Conservation (phyloP, 2,888 invertebrate genomes). For the Acleris laterana region DNA sequence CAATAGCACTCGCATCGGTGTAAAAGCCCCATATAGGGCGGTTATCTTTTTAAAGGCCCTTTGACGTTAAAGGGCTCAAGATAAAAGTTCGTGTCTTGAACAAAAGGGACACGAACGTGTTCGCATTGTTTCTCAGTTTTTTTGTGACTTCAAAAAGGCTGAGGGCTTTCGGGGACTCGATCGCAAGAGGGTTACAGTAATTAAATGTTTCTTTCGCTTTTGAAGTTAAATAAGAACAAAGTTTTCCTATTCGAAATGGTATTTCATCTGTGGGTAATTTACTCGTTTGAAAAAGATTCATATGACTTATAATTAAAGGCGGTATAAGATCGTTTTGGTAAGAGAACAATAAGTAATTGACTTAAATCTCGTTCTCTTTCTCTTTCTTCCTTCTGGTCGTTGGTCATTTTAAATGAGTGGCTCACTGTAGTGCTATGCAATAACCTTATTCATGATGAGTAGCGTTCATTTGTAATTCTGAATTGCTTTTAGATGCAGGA, state of each 20-base stretch:
- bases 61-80: slow-evolving; percentile 29
- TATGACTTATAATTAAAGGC: too few species aligned
- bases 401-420: too few species aligned
- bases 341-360: too few species aligned
- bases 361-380: too few species aligned
- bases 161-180: slow-evolving; percentile 10
- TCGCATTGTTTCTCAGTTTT: slow-evolving; percentile 27
- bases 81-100: slow-evolving; percentile 29
- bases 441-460: too few species aligned
- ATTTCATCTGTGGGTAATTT: too few species aligned
- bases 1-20: background rate
- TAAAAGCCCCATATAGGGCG: background rate
- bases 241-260: background rate
- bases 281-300: too few species aligned
- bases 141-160: slow-evolving; percentile 2
- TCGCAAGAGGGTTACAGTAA: slow-evolving; percentile 15
- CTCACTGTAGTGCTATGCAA: too few species aligned
- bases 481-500: too few species aligned
- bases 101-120: slow-evolving; percentile 19
- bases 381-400: too few species aligned
- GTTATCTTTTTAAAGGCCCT: slow-evolving; percentile 31
- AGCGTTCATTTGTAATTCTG: too few species aligned
- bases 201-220: slow-evolving; percentile 19
- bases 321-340: too few species aligned
- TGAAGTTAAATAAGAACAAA: background rate